Evolutionary conservation across 2,888 invertebrate genomes (phyloP).

Genomic region (Epistrophe grossulariae): DNA sequence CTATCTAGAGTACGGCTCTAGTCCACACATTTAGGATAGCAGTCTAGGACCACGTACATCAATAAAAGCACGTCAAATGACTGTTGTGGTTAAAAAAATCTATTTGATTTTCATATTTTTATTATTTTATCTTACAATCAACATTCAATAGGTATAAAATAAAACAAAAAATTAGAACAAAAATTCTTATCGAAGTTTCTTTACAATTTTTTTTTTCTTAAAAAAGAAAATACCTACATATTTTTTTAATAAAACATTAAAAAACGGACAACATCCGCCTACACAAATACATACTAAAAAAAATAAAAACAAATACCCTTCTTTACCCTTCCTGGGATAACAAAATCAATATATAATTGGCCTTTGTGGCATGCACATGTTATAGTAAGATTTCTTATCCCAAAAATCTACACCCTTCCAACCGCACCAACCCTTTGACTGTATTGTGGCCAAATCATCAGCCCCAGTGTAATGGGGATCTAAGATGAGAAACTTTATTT

Average conservation of each 20-base stretch:
- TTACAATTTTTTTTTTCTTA: background rate
- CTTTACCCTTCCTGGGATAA: background rate
- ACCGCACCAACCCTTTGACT: constrained; percentile 97
- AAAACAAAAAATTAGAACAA: constrained; percentile 41
- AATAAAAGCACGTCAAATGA: too few species aligned
- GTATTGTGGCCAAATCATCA: constrained; percentile 90
- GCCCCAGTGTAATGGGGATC: constrained; percentile 98
- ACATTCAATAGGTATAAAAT: constrained; percentile 63
- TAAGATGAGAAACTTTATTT: constrained; percentile 95
- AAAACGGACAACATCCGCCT: constrained; percentile 17
- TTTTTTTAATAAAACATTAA: constrained; percentile 13
- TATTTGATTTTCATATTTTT: constrained; percentile 23
- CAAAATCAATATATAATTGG: constrained; percentile 81
- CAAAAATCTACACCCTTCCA: constrained; percentile 98
- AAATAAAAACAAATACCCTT: background rate
- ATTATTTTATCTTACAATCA: constrained; percentile 48
- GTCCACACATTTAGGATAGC: too few species aligned
- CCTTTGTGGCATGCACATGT: constrained; percentile 94
- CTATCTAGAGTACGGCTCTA: too few species aligned
- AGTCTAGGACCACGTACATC: too few species aligned
- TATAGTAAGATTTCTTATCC: constrained; percentile 97
- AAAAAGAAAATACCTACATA: background rate
- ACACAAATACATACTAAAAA: constrained; percentile 1
- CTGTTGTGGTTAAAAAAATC: background rate
- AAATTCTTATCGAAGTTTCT: background rate